Conservation (phyloP, 2,888 invertebrate species). For the Pyrgus malvae region DNA sequence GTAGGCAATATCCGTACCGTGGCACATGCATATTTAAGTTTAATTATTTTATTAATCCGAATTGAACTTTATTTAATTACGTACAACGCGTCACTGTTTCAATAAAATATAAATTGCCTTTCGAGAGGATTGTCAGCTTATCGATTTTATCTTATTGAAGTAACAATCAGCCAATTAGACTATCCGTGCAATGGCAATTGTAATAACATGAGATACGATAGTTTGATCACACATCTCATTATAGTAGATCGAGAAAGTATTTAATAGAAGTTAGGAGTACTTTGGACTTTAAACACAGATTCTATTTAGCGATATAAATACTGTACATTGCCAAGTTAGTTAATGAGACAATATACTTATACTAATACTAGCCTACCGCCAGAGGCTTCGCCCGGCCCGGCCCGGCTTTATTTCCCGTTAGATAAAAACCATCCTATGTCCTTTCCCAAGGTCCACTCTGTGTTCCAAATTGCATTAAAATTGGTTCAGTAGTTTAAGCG, state of each 20-base stretch:
- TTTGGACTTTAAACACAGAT: background rate
- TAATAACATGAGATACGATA: conserved; percentile 13
- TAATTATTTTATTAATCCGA: conserved; percentile 18
- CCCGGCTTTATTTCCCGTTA: too few relatives aligned
- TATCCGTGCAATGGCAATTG: conserved; percentile 24
- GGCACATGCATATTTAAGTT: background rate
- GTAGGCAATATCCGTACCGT: too few relatives aligned
- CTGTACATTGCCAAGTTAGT: too few relatives aligned
- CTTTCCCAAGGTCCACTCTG: too few relatives aligned
- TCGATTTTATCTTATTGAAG: conserved; percentile 52
- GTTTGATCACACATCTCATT: background rate
- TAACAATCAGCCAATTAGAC: conserved; percentile 61
- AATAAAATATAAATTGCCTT: conserved; percentile 29
- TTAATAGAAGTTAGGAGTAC: background rate
- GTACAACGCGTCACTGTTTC: conserved; percentile 19
- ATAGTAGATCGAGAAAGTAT: background rate
- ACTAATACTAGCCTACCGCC: too few relatives aligned
- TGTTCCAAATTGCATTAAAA: too few relatives aligned
- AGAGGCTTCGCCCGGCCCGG: too few relatives aligned
- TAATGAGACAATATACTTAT: too few relatives aligned
- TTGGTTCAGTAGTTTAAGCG: too few relatives aligned
- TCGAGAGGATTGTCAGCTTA: conserved; percentile 27
- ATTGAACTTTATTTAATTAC: conserved; percentile 24
- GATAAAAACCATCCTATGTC: too few relatives aligned
- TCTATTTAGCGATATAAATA: too few relatives aligned